These are phyloP conservation scores for Sapayoa aenigma DNA, from an alignment of 2,113 vertebrate species.

Conservation along the genomic window DNA sequence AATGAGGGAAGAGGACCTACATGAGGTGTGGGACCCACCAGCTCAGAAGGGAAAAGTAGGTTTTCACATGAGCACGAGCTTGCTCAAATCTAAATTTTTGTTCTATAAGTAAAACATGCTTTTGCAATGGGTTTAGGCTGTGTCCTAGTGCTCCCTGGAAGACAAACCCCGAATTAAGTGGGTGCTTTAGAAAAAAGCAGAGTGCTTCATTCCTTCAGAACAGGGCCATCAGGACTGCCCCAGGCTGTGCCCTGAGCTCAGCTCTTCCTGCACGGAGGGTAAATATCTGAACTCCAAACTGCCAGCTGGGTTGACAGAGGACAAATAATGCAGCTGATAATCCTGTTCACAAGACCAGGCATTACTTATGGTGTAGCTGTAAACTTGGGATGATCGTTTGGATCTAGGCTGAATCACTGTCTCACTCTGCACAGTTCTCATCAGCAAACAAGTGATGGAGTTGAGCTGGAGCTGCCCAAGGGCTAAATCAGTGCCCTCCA, in stretches of 20 bases:
- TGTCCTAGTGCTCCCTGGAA: neutral
- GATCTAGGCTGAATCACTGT: neutral
- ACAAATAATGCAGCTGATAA: neutral
- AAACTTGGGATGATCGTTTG: neutral
- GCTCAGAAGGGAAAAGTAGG: neutral
- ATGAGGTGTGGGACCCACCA: neutral
- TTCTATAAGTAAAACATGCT: neutral
- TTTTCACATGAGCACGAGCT: neutral
- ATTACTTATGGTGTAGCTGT: neutral
- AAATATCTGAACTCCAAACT: neutral
- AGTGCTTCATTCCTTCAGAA: neutral
- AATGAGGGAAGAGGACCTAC: neutral
- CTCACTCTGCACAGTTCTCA: neutral
- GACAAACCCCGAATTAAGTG: neutral
- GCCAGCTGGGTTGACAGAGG: neutral
- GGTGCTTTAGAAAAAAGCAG: neutral
- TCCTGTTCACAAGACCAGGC: neutral
- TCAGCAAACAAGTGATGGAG: neutral
- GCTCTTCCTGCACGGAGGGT: neutral
- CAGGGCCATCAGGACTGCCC: neutral
- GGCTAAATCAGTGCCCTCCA: neutral
- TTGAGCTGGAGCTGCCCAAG: neutral
- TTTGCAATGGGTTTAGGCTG: neutral
- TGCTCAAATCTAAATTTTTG: neutral
- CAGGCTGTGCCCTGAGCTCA: rapidly evolving